phyloP scores from a whole-genome alignment of 2,888 invertebrate genomes.

The Idaea aversata region DNA sequence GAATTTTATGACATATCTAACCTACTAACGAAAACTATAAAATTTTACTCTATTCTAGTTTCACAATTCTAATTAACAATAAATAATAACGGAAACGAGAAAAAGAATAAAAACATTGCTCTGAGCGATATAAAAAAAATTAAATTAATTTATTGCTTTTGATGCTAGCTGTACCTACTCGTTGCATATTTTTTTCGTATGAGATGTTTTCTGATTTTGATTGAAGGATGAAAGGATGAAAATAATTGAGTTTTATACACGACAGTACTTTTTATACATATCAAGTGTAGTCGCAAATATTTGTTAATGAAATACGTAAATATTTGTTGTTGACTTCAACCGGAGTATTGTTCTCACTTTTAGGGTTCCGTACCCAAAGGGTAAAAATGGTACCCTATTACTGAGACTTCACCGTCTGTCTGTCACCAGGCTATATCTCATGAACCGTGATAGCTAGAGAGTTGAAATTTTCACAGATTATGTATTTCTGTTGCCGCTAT shows the following conservation, averaged over 20 bases:
- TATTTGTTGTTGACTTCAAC: conserved; percentile 35
- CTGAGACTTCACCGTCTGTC: too few species aligned
- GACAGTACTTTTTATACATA: conserved; percentile 29
- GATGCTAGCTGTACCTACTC: too few species aligned
- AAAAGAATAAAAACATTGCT: not conserved
- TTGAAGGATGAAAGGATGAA: not conserved
- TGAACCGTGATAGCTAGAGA: too few species aligned
- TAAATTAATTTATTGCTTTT: not conserved
- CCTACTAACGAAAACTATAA: not conserved
- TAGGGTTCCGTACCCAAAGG: not conserved
- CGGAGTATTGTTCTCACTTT: conserved; percentile 25
- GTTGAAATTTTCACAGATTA: too few species aligned
- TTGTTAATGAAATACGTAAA: conserved; percentile 39
- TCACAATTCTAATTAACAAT: not conserved
- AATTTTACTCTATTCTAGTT: not conserved
- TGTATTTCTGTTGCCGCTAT: too few species aligned
- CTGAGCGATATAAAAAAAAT: not conserved
- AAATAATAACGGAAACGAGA: not conserved
- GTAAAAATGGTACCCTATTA: too few species aligned
- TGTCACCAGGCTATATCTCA: not conserved
- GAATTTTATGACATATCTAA: not conserved
- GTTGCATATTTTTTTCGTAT: not conserved
- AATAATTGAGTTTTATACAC: conserved; percentile 17
- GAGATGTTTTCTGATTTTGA: not conserved
- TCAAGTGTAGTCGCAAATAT: conserved; percentile 22